Conservation (phyloP, 2,113 vertebrate species). For the Ophthalmotilapia sp. region DNA sequence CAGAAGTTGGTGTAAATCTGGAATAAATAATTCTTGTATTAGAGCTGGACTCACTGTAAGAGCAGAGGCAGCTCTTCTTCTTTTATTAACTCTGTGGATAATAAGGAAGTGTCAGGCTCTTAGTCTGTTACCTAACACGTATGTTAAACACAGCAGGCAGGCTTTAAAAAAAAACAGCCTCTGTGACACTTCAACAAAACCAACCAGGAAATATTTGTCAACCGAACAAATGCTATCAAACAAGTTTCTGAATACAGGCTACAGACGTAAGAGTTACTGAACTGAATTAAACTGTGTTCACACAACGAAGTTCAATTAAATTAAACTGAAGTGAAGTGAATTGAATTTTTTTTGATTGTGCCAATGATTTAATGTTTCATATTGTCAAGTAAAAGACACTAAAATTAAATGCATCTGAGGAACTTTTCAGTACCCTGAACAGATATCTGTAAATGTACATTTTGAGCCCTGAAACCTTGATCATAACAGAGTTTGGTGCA, state of each 20-base stretch:
- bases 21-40: rapidly evolving
- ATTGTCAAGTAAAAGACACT: background rate
- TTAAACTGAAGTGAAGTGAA: background rate
- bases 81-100: background rate
- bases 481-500: background rate
- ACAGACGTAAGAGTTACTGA: rapidly evolving
- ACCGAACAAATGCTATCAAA: rapidly evolving
- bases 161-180: rapidly evolving
- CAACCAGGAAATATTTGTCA: background rate
- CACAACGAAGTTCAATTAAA: rapidly evolving
- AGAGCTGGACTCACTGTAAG: rapidly evolving
- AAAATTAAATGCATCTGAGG: rapidly evolving
- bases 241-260: background rate
- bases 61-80: background rate
- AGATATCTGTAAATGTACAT: background rate
- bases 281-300: rapidly evolving
- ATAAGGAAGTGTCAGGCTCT: background rate
- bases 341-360: rapidly evolving
- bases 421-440: rapidly evolving
- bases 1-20: background rate
- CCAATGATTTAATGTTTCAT: rapidly evolving
- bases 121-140: background rate
- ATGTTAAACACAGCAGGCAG: background rate
- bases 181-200: rapidly evolving
- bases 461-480: rapidly evolving